Conservation (phyloP, 2,888 invertebrate species). For the Synanthedon formicaeformis region DNA sequence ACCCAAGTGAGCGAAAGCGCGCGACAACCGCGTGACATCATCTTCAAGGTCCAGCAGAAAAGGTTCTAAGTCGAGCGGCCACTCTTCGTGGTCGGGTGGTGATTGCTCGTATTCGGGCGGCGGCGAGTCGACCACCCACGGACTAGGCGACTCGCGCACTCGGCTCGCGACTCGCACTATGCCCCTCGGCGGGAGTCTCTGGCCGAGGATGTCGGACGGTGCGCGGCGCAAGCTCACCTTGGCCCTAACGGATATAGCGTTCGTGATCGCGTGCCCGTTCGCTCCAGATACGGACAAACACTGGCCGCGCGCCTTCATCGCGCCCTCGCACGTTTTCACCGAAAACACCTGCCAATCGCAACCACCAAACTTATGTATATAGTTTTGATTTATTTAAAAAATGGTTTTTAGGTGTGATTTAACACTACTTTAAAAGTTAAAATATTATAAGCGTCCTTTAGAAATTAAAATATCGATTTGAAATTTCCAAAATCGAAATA, state of each 20-base stretch:
- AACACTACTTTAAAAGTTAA: too few relatives aligned
- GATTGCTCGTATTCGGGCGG: slow-evolving; percentile 5
- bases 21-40: slow-evolving; percentile 43
- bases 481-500: too few relatives aligned
- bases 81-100: slow-evolving; percentile 3
- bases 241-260: slow-evolving; percentile 34
- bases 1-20: slow-evolving; percentile 45
- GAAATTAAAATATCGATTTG: too few relatives aligned
- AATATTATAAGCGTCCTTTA: too few relatives aligned
- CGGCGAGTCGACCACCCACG: slow-evolving; percentile 5
- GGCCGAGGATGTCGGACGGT: slow-evolving; percentile 29
- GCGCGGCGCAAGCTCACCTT: slow-evolving; percentile 47
- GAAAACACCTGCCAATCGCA: slow-evolving; percentile 44
- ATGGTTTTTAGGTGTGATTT: background rate
- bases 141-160: slow-evolving; percentile 17
- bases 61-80: slow-evolving; percentile 28
- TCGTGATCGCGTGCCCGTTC: slow-evolving; percentile 41
- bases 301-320: slow-evolving; percentile 52
- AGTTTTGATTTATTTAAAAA: background rate
- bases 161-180: slow-evolving; percentile 55
- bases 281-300: slow-evolving; percentile 38
- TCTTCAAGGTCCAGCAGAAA: slow-evolving; percentile 45
- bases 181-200: slow-evolving; percentile 41
- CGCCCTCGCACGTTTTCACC: slow-evolving; percentile 55
- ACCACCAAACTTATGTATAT: background rate